Evolutionary conservation across 2,113 vertebrate genomes (phyloP).

Genomic region (Nanger granti): DNA sequence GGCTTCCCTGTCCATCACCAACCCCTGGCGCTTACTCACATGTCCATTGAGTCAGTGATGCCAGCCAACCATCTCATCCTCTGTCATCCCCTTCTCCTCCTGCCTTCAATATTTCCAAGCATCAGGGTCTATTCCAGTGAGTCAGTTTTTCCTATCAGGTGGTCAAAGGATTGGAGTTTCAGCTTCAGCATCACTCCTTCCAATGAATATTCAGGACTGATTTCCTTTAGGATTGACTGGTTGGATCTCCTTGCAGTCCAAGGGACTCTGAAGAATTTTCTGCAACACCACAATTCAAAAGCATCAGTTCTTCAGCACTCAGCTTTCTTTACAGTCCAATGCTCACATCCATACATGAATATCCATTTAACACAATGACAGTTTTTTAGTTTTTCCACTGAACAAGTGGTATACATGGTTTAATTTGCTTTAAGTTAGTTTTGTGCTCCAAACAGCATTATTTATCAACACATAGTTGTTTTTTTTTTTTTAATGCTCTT

Average conservation of each 20-base stretch:
- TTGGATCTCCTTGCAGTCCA: background rate
- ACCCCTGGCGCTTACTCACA: background rate
- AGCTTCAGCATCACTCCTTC: background rate
- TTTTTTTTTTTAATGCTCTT: background rate
- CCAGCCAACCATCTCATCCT: background rate
- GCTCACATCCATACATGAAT: background rate
- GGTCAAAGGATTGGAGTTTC: background rate
- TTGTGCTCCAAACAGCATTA: background rate
- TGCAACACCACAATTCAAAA: background rate
- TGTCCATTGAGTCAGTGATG: background rate
- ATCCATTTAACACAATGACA: background rate
- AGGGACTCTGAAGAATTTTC: background rate
- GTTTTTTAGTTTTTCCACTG: background rate
- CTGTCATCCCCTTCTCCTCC: background rate
- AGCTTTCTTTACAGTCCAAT: background rate
- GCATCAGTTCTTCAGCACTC: background rate
- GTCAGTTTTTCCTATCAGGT: background rate
- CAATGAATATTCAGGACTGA: background rate
- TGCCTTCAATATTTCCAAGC: background rate
- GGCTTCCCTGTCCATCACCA: too few relatives aligned
- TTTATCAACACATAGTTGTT: background rate
- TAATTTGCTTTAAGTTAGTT: constrained; percentile 25
- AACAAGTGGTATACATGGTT: background rate
- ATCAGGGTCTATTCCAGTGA: background rate
- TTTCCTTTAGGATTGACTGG: background rate